A percentile compares a stretch with the other conserved stretches of the same genome.
These are phyloP conservation scores for Schizopygopsis malacanthus DNA, from an alignment of 2,797 vertebrate genomes.

Conservation along the genomic window DNA sequence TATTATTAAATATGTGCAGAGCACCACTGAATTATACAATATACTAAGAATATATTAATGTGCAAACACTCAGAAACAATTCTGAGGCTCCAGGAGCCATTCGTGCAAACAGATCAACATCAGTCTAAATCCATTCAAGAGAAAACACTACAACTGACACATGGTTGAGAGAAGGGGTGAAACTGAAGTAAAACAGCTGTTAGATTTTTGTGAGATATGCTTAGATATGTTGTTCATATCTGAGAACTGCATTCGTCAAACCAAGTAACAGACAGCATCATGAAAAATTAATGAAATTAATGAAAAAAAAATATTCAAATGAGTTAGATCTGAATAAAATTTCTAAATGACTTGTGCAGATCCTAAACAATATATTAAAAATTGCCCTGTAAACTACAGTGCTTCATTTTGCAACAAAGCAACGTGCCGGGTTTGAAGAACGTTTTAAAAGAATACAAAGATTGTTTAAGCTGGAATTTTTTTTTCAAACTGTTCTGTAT, in stretches of 20 bases:
- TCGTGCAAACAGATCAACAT: conserved; percentile 4
- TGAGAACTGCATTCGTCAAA: neutral
- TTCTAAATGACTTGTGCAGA: neutral
- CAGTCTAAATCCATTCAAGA: neutral
- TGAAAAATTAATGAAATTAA: neutral
- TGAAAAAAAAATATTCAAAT: neutral
- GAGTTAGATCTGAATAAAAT: neutral
- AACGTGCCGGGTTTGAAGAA: neutral
- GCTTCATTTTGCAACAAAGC: neutral
- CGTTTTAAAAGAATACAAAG: neutral
- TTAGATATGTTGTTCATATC: neutral
- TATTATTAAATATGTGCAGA: conserved; percentile 23
- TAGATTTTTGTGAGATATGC: neutral
- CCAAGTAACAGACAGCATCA: neutral
- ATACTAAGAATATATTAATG: conserved; percentile 15
- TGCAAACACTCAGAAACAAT: conserved; percentile 24
- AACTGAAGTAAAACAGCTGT: neutral
- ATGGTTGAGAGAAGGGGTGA: neutral
- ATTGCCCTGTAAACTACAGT: neutral
- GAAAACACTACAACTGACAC: neutral
- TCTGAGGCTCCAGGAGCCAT: neutral
- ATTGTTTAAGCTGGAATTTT: no score
- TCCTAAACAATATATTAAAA: neutral
- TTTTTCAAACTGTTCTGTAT: neutral
- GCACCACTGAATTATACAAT: neutral